Base-by-base conservation (phyloP, 2,888 invertebrate genomes). In the Hartigia nigra region DNA sequence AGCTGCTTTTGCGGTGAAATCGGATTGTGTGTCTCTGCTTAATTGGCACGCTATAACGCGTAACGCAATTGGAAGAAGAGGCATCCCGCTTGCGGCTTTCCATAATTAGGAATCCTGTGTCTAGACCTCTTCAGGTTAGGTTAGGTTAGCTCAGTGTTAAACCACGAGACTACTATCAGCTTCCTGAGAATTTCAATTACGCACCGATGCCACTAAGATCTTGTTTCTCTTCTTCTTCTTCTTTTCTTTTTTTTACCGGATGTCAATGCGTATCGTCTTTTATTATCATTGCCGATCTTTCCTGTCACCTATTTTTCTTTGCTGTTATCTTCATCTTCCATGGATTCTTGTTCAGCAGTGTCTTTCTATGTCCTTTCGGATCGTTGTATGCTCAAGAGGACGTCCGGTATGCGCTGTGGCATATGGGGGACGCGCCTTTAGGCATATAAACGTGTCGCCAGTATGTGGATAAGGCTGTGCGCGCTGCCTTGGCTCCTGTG, bases 21-120 rank as follows among this genome's bases (percentile, higher is more conserved):
- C 55, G 55, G 55, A 55, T 55, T 55, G 81, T 72, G 74, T 74
- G 76, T 39, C 55, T 36, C 70, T 34, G 36, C 14, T 36, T 88
- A 89, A 89, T 89, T 88, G 88, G 87, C 85, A 86, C 84, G 85
- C 87, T 84, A 82, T 84, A 82, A 87, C 55, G 72, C 72, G 72
- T 4, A 31, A 31, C 85, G 88, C 87, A 89, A 89, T 86, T 88
- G 88, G 88, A 87, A 87, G 88, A 86, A 82, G 82, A 83, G 82
- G 81, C 78, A 79, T 77, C 79, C 76, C 80, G 74, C 75, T 80
- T 77, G 78, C 76, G 80, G 83, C 86, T 85, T 85, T 86, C 86
- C 85, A 85, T 76, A 76, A 81, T 72, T 72, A 72, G 34, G 72
- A 72, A 72, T 72, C 72, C 31, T 5, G 1, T 14, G 36, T 76